These are phyloP conservation scores for Pseudococcus viburni DNA, from an alignment of 2,888 invertebrate genomes.

Conservation along the genomic window DNA sequence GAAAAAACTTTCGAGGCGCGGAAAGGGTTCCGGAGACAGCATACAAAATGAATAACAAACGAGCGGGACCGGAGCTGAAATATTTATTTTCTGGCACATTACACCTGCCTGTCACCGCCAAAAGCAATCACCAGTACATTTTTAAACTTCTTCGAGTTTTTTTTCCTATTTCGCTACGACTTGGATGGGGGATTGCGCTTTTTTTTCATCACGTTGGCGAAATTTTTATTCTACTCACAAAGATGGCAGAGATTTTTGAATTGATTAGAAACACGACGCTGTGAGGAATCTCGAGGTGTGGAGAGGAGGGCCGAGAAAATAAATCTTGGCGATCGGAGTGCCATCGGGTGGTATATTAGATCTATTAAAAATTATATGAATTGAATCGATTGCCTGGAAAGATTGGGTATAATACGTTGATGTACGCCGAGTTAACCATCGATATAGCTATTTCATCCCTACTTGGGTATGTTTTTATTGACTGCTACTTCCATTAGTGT, in stretches of 20 bases:
- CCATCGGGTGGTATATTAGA: neutral
- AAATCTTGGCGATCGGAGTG: neutral
- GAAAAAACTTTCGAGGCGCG: neutral
- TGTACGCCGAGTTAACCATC: neutral
- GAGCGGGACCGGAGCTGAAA: conserved; percentile 62
- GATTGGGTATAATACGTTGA: neutral
- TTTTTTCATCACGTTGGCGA: neutral
- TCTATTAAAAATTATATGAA: conserved; percentile 44
- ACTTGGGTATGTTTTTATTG: conserved; percentile 43
- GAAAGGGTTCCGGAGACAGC: conserved; percentile 50
- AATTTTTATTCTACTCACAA: conserved; percentile 18
- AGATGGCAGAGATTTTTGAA: conserved; percentile 31
- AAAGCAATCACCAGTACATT: conserved; percentile 66
- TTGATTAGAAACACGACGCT: neutral
- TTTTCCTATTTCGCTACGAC: neutral
- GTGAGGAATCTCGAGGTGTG: neutral
- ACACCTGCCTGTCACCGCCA: conserved; percentile 67
- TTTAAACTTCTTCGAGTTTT: conserved; percentile 66
- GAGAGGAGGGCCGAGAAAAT: neutral
- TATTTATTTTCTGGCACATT: conserved; percentile 67
- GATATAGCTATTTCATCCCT: conserved; percentile 32
- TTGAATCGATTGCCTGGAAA: conserved; percentile 27
- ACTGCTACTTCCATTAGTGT: conserved; percentile 56
- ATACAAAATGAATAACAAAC: conserved; percentile 66
- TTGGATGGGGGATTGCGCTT: neutral